Evolutionary conservation across 2,888 invertebrate species (phyloP).

Genomic region (Caenorhabditis afra): DNA sequence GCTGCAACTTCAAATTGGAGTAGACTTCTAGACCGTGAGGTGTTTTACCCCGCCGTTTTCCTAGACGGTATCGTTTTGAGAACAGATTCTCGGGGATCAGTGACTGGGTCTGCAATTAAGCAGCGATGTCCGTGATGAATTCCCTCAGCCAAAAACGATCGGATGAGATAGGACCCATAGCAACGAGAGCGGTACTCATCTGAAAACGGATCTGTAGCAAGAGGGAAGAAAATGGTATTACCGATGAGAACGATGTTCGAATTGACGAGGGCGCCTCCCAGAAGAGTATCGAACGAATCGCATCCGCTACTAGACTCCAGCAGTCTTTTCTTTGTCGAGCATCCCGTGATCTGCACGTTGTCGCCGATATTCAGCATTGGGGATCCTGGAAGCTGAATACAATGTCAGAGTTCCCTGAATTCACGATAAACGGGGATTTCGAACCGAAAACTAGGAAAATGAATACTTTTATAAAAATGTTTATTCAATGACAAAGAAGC

Average conservation of each 20-base stretch:
- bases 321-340: constrained; percentile 56
- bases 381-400: background rate
- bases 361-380: constrained; percentile 57
- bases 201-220: constrained; percentile 21
- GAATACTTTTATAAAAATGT: constrained; percentile 2
- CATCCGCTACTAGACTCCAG: constrained; percentile 57
- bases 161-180: constrained; percentile 35
- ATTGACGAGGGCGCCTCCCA: constrained; percentile 50
- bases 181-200: constrained; percentile 47
- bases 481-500: background rate
- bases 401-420: too few relatives aligned
- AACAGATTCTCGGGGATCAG: constrained; percentile 17
- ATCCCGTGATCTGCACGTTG: constrained; percentile 58
- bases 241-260: constrained; percentile 55
- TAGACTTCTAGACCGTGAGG: too few relatives aligned
- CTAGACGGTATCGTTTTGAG: constrained; percentile 30
- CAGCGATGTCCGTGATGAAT: constrained; percentile 38
- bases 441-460: background rate
- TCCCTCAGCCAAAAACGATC: constrained; percentile 56
- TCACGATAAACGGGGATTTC: background rate
- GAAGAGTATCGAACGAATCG: constrained; percentile 50
- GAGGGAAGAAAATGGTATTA: background rate
- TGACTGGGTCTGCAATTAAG: constrained; percentile 41
- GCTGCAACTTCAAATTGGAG: background rate
- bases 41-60: background rate